Evolutionary conservation across 2,888 invertebrate species (phyloP).

Genomic region (Mesorhabditis belari): DNA sequence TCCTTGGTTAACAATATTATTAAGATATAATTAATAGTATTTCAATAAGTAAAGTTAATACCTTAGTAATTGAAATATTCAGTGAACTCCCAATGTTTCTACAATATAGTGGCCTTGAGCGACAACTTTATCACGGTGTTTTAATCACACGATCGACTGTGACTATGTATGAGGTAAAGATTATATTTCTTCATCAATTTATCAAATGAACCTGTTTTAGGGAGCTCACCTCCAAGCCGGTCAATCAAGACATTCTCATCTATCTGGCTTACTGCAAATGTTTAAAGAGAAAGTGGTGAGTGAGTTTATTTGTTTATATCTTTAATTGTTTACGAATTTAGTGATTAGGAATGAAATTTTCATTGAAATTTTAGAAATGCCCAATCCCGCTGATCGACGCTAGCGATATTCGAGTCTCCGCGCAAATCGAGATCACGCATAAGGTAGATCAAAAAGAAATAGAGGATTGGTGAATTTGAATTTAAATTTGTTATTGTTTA

Average conservation of each 20-base stretch:
- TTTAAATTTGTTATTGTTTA: too few species aligned
- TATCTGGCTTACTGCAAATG: conserved; percentile 70
- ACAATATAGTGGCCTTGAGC: neutral
- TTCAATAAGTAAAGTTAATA: too few species aligned
- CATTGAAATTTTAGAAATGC: conserved; percentile 5
- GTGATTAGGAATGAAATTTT: too few species aligned
- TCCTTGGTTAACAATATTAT: too few species aligned
- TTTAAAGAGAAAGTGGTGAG: conserved; percentile 76
- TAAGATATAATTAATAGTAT: too few species aligned
- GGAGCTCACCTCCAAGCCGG: neutral
- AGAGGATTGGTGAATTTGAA: too few species aligned
- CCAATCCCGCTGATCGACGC: conserved; percentile 6
- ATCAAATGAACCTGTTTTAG: too few species aligned
- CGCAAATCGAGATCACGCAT: too few species aligned
- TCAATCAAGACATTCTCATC: conserved; percentile 27
- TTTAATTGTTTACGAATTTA: too few species aligned
- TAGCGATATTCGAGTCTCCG: conserved; percentile 11
- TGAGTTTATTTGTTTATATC: too few species aligned
- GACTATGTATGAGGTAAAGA: neutral
- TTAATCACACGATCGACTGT: neutral
- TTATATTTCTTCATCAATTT: neutral
- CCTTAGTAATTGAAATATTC: neutral
- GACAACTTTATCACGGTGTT: neutral
- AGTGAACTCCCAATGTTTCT: neutral
- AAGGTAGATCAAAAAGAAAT: too few species aligned